These are phyloP conservation scores for Eupeodes latifasciatus DNA, from an alignment of 2,888 invertebrate species.

Conservation along the genomic window DNA sequence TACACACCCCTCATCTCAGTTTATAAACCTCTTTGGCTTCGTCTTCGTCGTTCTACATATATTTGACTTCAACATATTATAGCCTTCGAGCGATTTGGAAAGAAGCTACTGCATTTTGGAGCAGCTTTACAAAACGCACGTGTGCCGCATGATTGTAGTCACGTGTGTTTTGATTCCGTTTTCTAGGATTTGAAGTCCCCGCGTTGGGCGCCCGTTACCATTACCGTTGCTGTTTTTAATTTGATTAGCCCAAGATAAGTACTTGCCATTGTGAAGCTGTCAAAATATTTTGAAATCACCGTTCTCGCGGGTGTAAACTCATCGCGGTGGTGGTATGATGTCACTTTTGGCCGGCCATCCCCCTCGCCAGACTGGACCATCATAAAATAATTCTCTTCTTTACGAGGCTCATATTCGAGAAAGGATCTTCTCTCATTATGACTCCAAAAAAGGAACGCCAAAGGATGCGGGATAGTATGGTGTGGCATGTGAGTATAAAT, in stretches of 20 bases:
- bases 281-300: conserved; percentile 71
- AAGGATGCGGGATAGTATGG: not conserved
- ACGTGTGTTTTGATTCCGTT: conserved; percentile 84
- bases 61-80: not conserved
- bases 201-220: conserved; percentile 31
- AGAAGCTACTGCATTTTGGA: conserved; percentile 67
- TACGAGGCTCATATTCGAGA: conserved; percentile 7
- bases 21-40: not conserved
- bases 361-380: conserved; percentile 5
- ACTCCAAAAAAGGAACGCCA: not conserved
- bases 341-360: not conserved
- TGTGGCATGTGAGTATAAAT: conserved; percentile 63
- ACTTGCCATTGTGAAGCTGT: conserved; percentile 69
- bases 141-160: conserved; percentile 83
- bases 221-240: conserved; percentile 50
- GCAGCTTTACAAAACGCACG: conserved; percentile 72
- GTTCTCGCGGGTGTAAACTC: conserved; percentile 42
- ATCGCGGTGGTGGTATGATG: not conserved
- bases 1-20: not conserved
- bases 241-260: conserved; percentile 72
- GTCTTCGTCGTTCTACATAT: not conserved
- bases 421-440: conserved; percentile 6
- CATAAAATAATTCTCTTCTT: not conserved
- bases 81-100: conserved; percentile 50
- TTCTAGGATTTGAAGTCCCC: conserved; percentile 44